A percentile compares a stretch with the other conserved stretches of the same genome.
Conservation (phyloP, 2,113 vertebrate genomes). For the Elaphurus davidianus region DNA sequence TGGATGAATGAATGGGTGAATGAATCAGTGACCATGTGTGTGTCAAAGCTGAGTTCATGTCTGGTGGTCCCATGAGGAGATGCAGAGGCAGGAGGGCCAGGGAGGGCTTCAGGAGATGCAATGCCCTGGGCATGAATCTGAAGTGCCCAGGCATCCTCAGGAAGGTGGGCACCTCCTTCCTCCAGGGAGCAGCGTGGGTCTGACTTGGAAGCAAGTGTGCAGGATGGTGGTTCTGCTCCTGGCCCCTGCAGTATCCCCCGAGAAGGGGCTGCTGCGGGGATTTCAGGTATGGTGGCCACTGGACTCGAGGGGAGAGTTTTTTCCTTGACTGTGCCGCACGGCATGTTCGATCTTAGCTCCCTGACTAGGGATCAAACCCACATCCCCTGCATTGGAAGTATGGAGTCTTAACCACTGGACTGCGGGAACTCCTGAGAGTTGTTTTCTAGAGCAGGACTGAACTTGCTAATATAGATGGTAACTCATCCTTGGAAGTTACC, state of each 20-base stretch:
- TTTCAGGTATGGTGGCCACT: neutral
- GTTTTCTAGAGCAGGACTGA: neutral
- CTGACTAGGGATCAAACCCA: neutral
- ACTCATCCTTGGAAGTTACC: neutral
- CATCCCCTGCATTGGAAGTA: neutral
- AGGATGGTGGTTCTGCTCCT: accelerated
- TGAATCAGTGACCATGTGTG: accelerated
- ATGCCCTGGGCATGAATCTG: neutral
- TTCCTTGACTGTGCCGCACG: neutral
- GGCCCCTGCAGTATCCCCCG: accelerated
- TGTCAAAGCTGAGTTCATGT: neutral
- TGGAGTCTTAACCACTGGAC: neutral
- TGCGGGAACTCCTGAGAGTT: neutral
- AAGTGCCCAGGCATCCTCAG: neutral
- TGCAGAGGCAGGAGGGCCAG: neutral
- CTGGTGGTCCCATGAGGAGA: neutral
- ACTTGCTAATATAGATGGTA: neutral
- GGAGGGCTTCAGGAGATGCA: neutral
- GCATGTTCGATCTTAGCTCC: no score
- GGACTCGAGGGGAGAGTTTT: neutral
- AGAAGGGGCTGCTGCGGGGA: neutral
- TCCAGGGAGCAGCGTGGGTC: neutral
- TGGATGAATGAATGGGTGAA: neutral
- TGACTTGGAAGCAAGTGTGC: neutral
- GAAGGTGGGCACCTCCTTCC: neutral